Evolutionary conservation across 1,140 invertebrate species (phyloP), one percentile per base, ranked within the genome.

Genomic region (Prorops nasuta): DNA sequence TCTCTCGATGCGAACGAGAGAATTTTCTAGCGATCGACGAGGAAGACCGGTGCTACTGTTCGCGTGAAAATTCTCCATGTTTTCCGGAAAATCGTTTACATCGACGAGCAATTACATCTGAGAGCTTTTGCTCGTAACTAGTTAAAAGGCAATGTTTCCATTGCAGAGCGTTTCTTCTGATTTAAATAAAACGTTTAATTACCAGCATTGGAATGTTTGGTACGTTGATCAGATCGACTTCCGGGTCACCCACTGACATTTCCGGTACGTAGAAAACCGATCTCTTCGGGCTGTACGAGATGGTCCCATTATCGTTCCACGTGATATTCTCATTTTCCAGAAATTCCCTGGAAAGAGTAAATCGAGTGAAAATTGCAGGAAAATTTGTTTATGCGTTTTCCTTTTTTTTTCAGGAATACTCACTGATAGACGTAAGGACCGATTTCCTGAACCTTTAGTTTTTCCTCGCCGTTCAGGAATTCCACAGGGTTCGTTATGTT

Each of bases 391-490:
- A 40, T 3, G 17, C 12, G 19, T 2, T 14, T 22, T 43, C 21
- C 10, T 16, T 40, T 40, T 15, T 19, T 4, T 6, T 28, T 28
- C 24, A 10, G 4, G 10, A 28, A 28, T 28, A 73, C 81, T 82
- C 76, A 92, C 90, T 86, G 84, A 74, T 93, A 96, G 12, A 87
- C 86, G 67, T 93, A 96, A 0, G 93, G 93, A 0, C 93, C 93
- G 16, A 89, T 70, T 81, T 96, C 87, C 52, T 83, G 49, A 1
- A 96, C 49, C 46, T 79, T 83, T 1, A 94, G 71, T 36, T 75
- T 62, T 39, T 87, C 87, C 15, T 83, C 76, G 14, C 86, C 84
- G 1, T 70, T 74, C 3, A 86, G 60, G 70, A 94, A 92, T 37
- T 83, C 83, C 0, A 84, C 79, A 0, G 79, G 69, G 71, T 96